A percentile compares a stretch with the other conserved stretches of the same genome.
phyloP scores from a whole-genome alignment of 2,888 invertebrate species.

The Coelinius sp. region DNA sequence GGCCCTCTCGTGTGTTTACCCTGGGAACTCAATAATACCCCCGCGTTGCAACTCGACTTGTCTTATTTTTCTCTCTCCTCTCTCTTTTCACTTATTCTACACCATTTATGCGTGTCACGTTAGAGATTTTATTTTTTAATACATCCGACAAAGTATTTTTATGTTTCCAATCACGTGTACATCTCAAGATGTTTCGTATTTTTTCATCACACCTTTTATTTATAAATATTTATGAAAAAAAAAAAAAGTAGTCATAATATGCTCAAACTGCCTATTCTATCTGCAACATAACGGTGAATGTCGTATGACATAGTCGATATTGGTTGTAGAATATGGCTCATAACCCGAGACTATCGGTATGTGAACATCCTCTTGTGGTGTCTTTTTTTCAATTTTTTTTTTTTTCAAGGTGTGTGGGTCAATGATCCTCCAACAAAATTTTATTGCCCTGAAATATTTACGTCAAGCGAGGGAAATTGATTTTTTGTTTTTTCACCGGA shows the following conservation, averaged over 20 bases:
- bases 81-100: background rate
- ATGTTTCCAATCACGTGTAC: constrained; percentile 30
- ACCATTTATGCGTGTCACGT: constrained; percentile 35
- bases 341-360: background rate
- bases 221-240: background rate
- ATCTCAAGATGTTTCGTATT: background rate
- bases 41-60: constrained; percentile 33
- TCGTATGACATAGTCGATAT: constrained; percentile 50
- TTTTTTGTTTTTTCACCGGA: background rate
- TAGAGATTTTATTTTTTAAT: constrained; percentile 28
- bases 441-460: background rate
- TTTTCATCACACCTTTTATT: constrained; percentile 4
- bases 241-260: background rate
- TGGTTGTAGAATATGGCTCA: constrained; percentile 49
- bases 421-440: constrained; percentile 9
- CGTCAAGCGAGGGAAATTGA: background rate
- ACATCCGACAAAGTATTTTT: constrained; percentile 30
- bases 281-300: constrained; percentile 52
- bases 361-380: background rate
- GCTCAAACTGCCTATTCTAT: constrained; percentile 57
- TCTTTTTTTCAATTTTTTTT: background rate
- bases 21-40: constrained; percentile 35
- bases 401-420: constrained; percentile 1
- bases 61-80: background rate
- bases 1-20: constrained; percentile 37